These are phyloP conservation scores for Eupelmus urozonus DNA, from an alignment of 2,888 invertebrate species.

Conservation along the genomic window DNA sequence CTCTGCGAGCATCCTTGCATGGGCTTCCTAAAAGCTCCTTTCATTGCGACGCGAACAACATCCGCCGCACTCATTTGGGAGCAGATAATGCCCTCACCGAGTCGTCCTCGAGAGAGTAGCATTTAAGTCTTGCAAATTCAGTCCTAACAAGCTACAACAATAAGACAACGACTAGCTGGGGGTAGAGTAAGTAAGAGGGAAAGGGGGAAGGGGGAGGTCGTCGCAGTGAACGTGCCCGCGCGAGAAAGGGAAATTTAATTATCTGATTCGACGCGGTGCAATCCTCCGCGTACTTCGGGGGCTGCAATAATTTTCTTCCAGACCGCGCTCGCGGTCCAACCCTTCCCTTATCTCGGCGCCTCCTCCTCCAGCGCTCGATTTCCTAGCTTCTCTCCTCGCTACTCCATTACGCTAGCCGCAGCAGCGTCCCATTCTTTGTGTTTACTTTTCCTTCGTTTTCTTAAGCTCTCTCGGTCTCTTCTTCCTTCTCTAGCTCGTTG, in stretches of 20 bases:
- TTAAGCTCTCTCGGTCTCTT: constrained; percentile 15
- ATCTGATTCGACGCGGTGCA: constrained; percentile 67
- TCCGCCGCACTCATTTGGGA: constrained; percentile 23
- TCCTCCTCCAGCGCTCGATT: constrained; percentile 3
- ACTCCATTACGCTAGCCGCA: constrained; percentile 36
- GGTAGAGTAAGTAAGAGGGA: constrained; percentile 43
- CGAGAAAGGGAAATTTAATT: constrained; percentile 67
- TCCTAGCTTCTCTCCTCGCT: constrained; percentile 29
- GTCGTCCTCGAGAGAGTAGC: neutral
- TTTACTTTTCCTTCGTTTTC: constrained; percentile 47
- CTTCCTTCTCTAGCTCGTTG: constrained; percentile 24
- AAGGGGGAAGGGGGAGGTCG: constrained; percentile 47
- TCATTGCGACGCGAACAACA: constrained; percentile 23
- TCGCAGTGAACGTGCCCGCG: no score
- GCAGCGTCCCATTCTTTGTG: constrained; percentile 38
- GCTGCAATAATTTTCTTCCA: constrained; percentile 67
- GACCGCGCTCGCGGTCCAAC: constrained; percentile 52
- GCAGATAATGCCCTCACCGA: constrained; percentile 35
- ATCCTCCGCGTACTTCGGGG: constrained; percentile 57
- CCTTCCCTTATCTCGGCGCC: constrained; percentile 26
- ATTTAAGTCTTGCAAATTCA: constrained; percentile 53
- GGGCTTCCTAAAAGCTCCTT: constrained; percentile 27
- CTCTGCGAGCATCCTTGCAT: neutral
- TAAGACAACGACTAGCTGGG: constrained; percentile 58
- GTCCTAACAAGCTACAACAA: constrained; percentile 54